A percentile compares a stretch with the other conserved stretches of the same genome.
These are phyloP conservation scores for Caenorhabditis becei DNA, from an alignment of 2,888 invertebrate species.

Conservation along the genomic window DNA sequence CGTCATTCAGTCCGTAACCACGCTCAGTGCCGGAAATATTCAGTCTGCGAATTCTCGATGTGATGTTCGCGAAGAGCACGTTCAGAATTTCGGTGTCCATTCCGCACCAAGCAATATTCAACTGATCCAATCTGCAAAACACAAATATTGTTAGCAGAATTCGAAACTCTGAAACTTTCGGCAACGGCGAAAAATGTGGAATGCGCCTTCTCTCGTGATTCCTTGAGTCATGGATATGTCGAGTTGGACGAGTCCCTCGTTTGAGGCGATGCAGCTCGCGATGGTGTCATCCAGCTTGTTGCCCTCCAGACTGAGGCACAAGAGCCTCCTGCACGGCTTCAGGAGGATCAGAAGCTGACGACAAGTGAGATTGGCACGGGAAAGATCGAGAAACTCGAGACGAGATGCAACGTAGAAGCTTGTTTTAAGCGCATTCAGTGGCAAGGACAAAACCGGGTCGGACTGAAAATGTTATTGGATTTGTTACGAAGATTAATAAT, in stretches of 20 bases:
- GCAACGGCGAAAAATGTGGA: conserved; percentile 17
- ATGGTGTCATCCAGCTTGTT: conserved; percentile 22
- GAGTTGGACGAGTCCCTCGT: conserved; percentile 20
- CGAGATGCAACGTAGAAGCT: conserved; percentile 8
- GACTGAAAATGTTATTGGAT: conserved; percentile 20
- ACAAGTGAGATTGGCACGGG: conserved; percentile 34
- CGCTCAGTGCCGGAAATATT: conserved; percentile 44
- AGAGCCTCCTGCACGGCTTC: conserved; percentile 33
- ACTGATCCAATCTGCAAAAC: conserved; percentile 33
- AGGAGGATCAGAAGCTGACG: conserved; percentile 30
- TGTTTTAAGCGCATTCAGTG: too few relatives aligned
- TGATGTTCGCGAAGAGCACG: conserved; percentile 13
- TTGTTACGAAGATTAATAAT: not conserved
- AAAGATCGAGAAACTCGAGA: conserved; percentile 44
- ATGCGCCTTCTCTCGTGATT: conserved; percentile 15
- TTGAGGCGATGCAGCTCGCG: conserved; percentile 25
- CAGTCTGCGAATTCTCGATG: conserved; percentile 21
- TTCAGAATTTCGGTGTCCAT: conserved; percentile 1
- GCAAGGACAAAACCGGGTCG: not conserved
- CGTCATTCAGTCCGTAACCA: conserved; percentile 25
- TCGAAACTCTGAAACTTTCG: conserved; percentile 3
- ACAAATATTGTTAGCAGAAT: not conserved
- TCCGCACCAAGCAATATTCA: conserved; percentile 58
- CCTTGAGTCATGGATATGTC: conserved; percentile 56
- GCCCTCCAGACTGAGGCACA: conserved; percentile 52